phyloP scores from a whole-genome alignment of 2,797 vertebrate species.

The Chaetophractus vellerosus region DNA sequence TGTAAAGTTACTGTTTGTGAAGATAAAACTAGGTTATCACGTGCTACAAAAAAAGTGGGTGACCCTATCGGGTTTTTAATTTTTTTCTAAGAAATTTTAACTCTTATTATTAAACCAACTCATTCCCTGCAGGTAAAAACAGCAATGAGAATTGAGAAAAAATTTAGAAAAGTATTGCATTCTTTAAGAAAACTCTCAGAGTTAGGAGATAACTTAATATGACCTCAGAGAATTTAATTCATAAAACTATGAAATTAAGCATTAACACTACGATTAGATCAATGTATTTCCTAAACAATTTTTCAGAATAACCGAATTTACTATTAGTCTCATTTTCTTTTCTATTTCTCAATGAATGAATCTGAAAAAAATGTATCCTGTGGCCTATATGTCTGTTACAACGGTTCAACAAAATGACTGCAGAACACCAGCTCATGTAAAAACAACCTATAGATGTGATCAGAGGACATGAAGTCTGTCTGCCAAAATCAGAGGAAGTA shows the following conservation, averaged over 20 bases:
- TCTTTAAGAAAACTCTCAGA: slow-evolving; percentile 39
- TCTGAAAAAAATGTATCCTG: background rate
- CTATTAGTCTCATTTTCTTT: slow-evolving; percentile 60
- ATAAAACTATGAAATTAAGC: slow-evolving; percentile 69
- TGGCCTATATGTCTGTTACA: background rate
- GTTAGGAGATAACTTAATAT: slow-evolving; percentile 14
- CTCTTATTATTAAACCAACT: slow-evolving; percentile 20
- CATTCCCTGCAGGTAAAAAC: background rate
- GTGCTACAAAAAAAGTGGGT: background rate
- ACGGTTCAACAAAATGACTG: slow-evolving; percentile 57
- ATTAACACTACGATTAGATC: slow-evolving; percentile 5
- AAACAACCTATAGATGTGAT: slow-evolving; percentile 51
- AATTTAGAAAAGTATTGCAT: background rate
- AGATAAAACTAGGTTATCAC: background rate
- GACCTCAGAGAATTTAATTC: slow-evolving; percentile 58
- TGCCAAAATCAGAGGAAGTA: slow-evolving; percentile 20
- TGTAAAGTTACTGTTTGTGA: background rate
- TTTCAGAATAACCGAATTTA: slow-evolving; percentile 65
- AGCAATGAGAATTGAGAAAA: slow-evolving; percentile 2
- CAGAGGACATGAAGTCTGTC: background rate
- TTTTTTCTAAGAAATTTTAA: background rate
- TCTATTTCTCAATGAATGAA: slow-evolving; percentile 66
- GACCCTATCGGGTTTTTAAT: background rate
- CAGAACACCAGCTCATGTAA: background rate
- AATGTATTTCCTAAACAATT: slow-evolving; percentile 61